Percentiles rank a stretch among this genome's conserved stretches.
Evolutionary conservation across 2,797 vertebrate species (phyloP).

Genomic region (Buceros bicornis): DNA sequence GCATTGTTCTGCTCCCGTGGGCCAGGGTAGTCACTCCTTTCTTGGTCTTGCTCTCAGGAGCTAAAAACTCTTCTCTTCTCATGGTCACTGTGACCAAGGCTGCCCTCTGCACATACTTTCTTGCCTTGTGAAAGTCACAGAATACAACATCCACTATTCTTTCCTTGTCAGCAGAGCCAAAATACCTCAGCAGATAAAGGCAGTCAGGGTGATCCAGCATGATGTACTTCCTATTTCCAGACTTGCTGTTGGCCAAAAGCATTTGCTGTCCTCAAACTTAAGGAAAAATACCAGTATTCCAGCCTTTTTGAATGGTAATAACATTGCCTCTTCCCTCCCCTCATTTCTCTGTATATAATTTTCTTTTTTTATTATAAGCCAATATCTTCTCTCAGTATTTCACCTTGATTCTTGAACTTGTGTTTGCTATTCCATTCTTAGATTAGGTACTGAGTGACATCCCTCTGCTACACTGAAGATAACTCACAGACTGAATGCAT

Average conservation of each 20-base stretch:
- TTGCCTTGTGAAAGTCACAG: background rate
- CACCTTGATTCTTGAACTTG: background rate
- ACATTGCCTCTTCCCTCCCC: accelerated
- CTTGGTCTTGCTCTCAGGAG: background rate
- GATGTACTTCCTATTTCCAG: background rate
- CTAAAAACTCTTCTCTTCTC: background rate
- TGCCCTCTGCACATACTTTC: background rate
- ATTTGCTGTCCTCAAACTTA: background rate
- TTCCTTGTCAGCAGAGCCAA: background rate
- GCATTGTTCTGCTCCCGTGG: background rate
- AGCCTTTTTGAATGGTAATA: background rate
- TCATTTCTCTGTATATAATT: background rate
- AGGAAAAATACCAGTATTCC: background rate
- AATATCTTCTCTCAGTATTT: background rate
- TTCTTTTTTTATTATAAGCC: background rate
- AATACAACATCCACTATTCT: background rate
- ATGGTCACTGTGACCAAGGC: background rate
- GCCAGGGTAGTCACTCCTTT: background rate
- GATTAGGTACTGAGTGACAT: background rate
- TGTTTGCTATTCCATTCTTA: background rate
- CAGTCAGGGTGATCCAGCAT: accelerated
- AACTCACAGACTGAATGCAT: background rate
- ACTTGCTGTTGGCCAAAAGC: background rate
- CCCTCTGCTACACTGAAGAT: background rate
- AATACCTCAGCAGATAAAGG: background rate